These are phyloP conservation scores for Menidia menidia DNA, from an alignment of 2,797 vertebrate species.

Conservation along the genomic window DNA sequence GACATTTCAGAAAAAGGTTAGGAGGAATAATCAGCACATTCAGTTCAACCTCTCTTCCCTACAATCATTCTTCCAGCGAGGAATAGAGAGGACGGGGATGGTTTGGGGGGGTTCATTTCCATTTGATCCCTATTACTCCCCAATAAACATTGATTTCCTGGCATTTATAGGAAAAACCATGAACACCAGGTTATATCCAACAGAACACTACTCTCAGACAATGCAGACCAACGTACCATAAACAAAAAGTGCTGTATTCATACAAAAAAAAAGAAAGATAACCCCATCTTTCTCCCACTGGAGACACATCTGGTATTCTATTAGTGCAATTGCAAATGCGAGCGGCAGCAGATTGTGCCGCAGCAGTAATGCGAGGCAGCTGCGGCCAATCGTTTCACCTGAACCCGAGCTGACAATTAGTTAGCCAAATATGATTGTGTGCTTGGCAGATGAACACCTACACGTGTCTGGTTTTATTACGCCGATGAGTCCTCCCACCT, in stretches of 20 bases:
- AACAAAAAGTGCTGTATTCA: too few relatives aligned
- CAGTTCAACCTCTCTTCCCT: not conserved
- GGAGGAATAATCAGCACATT: not conserved
- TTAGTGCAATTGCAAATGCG: not conserved
- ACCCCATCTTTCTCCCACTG: too few relatives aligned
- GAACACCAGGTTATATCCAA: too few relatives aligned
- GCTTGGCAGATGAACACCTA: slow-evolving; percentile 22
- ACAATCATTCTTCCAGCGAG: not conserved
- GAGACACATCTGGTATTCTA: too few relatives aligned
- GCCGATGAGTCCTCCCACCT: slow-evolving; percentile 21
- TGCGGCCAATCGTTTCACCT: not conserved
- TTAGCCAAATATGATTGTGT: not conserved
- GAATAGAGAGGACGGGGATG: not conserved
- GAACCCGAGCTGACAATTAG: not conserved
- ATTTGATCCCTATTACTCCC: too few relatives aligned
- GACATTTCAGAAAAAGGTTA: not conserved
- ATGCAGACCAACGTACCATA: too few relatives aligned
- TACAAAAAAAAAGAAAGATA: too few relatives aligned
- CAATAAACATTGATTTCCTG: too few relatives aligned
- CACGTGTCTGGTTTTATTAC: slow-evolving; percentile 40
- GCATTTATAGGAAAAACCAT: too few relatives aligned
- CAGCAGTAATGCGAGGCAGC: not conserved
- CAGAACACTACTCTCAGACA: too few relatives aligned
- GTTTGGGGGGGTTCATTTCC: not conserved
- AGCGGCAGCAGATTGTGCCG: not conserved